Conservation (phyloP, 2,797 vertebrate genomes). For the Sebastes cheni region DNA sequence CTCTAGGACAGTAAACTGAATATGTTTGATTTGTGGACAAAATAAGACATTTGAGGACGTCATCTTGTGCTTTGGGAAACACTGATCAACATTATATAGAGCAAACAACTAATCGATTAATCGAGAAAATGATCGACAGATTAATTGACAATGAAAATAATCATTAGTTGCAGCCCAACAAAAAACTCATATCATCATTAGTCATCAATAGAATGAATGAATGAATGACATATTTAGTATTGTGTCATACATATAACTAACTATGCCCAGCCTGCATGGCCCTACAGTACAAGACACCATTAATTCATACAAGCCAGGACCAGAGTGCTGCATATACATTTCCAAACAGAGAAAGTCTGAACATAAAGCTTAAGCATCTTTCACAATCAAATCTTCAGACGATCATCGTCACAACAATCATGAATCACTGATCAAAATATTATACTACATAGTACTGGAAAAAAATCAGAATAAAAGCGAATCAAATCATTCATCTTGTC, state of each 20-base stretch:
- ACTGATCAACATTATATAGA: too few relatives aligned
- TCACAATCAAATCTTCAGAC: background rate
- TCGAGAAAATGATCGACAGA: too few relatives aligned
- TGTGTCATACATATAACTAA: background rate
- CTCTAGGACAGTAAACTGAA: too few relatives aligned
- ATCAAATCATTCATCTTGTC: background rate
- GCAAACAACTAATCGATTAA: too few relatives aligned
- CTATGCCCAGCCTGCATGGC: background rate
- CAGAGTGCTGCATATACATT: background rate
- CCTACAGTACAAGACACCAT: background rate
- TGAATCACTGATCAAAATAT: background rate
- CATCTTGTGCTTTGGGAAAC: too few relatives aligned
- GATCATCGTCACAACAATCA: background rate
- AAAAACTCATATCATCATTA: too few relatives aligned
- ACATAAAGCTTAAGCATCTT: background rate
- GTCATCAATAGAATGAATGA: background rate
- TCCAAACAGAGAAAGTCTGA: background rate
- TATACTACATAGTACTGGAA: background rate
- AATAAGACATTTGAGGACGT: too few relatives aligned
- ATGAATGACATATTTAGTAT: background rate
- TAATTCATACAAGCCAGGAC: background rate
- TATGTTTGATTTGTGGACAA: too few relatives aligned
- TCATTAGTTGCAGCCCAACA: too few relatives aligned
- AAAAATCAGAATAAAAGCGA: background rate
- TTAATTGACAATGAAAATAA: too few relatives aligned